Base-by-base conservation (phyloP, 2,888 invertebrate genomes). In the Ichneumoninae sp. region DNA sequence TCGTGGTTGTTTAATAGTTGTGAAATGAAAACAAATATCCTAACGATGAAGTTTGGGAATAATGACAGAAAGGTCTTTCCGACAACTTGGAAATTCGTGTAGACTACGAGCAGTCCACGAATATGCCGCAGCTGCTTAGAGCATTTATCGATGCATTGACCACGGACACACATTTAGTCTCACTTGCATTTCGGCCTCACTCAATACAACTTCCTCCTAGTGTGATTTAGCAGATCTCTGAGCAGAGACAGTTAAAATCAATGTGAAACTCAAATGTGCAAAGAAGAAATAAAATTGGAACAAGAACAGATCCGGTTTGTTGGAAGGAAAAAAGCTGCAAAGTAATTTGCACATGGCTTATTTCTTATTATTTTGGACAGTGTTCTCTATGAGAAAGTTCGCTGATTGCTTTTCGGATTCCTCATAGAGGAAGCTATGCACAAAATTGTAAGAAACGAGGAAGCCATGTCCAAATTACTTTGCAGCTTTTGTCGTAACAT, bases 81-180 rank as follows among this genome's bases (percentile, higher is more conserved):
- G 22, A 40, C 69, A 54, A 47, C 50, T 76, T 74, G 89, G 88
- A 89, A 90, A 94, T 97, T 97, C 97, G 97, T 96, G 97, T 97
- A 94, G 97, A 97, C 97, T 97, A 97, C 95, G 97, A 97, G 97
- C 97, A 97, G 97, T 98, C 97, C 97, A 95, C 97, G 97, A 96
- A 97, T 96, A 95, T 94, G 92, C 90, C 80, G 60, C 52, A 85
- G 30, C 2, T 30, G 30, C 30, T 30, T 30, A 2, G 30, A 30
- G 30, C 30, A 30, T 80, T 85, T 69, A 76, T 88, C 87, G 88
- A 87, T 83, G 66, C 33, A 30, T 50, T 52, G 19, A 66, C 50
- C 80, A 71, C 26, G 72, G 79, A 36, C 36, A 36, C 5, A 52
- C 26, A 26, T 70, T 26, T 52, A 22, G 62, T 26, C 50, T 78